These are phyloP conservation scores for Chrysemys picta DNA, from an alignment of 2,113 vertebrate genomes.

Conservation along the genomic window DNA sequence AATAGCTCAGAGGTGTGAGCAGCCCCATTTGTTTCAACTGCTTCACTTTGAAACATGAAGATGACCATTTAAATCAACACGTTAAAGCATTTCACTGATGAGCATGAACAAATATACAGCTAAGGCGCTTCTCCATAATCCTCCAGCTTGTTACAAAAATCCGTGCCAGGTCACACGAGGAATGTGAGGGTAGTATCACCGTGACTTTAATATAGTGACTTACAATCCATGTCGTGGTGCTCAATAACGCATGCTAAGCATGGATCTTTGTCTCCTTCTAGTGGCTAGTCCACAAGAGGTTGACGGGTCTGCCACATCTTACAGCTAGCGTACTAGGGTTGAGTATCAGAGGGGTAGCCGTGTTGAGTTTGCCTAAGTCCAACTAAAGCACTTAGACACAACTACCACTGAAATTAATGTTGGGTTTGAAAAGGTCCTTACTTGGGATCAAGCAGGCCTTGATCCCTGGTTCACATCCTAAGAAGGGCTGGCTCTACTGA, in stretches of 20 bases:
- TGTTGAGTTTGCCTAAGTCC: not conserved
- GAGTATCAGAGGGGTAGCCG: too few species aligned
- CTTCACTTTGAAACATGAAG: not conserved
- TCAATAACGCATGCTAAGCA: rapidly evolving
- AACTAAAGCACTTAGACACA: not conserved
- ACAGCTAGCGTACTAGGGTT: not conserved
- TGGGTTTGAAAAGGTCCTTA: not conserved
- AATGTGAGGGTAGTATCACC: not conserved
- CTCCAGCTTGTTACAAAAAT: not conserved
- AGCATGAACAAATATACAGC: not conserved
- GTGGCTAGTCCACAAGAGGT: not conserved
- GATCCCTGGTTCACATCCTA: not conserved
- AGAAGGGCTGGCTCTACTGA: not conserved
- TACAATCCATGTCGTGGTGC: too few species aligned
- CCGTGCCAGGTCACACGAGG: not conserved
- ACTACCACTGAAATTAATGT: not conserved
- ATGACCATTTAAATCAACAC: not conserved
- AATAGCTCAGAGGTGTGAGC: not conserved
- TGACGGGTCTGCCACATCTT: not conserved
- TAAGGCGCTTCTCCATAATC: not conserved
- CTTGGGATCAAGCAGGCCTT: not conserved
- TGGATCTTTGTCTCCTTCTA: not conserved
- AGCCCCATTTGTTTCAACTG: not conserved
- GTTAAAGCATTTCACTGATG: rapidly evolving
- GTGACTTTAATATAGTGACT: not conserved